Percentiles rank a stretch among this genome's conserved stretches.
Evolutionary conservation across 2,888 invertebrate genomes (phyloP).

Genomic region (Scaptomyza parva): DNA sequence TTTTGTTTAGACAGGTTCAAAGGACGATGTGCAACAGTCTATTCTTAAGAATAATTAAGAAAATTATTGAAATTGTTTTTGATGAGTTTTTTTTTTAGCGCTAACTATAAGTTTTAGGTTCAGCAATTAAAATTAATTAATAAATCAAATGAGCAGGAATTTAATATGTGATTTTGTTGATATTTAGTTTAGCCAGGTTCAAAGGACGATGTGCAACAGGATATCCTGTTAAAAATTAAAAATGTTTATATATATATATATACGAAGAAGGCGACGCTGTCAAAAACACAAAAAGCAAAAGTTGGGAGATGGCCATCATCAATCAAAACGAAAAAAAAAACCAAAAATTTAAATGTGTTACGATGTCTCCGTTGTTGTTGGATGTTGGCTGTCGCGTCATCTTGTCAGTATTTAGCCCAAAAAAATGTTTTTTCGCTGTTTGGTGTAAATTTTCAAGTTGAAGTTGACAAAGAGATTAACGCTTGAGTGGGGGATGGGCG

Average conservation of each 20-base stretch:
- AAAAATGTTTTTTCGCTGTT: slow-evolving; percentile 13
- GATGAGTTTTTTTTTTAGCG: neutral
- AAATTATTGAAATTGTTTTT: neutral
- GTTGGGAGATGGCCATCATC: slow-evolving; percentile 63
- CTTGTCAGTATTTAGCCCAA: slow-evolving; percentile 45
- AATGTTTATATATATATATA: slow-evolving; percentile 26
- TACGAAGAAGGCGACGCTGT: slow-evolving; percentile 9
- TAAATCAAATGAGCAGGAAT: neutral
- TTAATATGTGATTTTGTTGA: neutral
- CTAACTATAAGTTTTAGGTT: neutral
- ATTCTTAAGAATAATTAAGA: neutral
- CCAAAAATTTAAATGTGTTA: neutral
- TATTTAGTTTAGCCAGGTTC: slow-evolving; percentile 2
- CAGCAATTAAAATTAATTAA: neutral
- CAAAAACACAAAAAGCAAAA: slow-evolving; percentile 11
- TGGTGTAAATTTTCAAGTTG: slow-evolving; percentile 39
- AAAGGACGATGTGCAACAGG: slow-evolving; percentile 60
- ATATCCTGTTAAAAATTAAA: slow-evolving; percentile 64
- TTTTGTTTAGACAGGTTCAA: too few relatives aligned
- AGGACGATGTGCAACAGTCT: too few relatives aligned
- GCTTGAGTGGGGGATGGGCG: slow-evolving; percentile 16
- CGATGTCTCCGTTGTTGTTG: too few relatives aligned
- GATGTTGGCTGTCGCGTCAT: slow-evolving; percentile 30
- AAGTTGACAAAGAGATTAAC: slow-evolving; percentile 74
- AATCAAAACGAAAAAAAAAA: slow-evolving; percentile 57